Percentiles rank a stretch among this genome's conserved stretches.
Evolutionary conservation across 2,113 vertebrate species (phyloP).

Genomic region (Rhinichthys klamathensis): DNA sequence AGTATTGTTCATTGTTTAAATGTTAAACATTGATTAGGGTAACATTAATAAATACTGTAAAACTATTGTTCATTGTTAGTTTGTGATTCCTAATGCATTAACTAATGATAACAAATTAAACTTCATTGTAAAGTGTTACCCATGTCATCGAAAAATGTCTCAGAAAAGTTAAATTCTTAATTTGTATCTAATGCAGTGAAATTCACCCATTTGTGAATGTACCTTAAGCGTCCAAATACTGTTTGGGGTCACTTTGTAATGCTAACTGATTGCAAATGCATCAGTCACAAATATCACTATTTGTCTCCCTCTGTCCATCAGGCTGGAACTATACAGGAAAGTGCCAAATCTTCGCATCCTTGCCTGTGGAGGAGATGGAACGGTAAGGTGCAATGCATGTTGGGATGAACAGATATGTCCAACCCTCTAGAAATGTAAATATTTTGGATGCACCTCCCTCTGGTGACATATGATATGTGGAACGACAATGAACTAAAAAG

Average conservation of each 20-base stretch:
- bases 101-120: background rate
- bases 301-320: constrained; percentile 58
- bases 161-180: background rate
- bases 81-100: background rate
- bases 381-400: constrained; percentile 76
- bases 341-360: constrained; percentile 97
- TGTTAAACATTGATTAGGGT: background rate
- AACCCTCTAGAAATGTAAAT: background rate
- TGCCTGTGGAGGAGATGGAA: constrained; percentile 94
- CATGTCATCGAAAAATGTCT: background rate
- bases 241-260: background rate
- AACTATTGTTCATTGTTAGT: background rate
- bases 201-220: background rate
- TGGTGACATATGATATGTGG: constrained; percentile 8
- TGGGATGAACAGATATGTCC: background rate
- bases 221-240: background rate
- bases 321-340: constrained; percentile 96
- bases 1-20: background rate
- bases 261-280: background rate
- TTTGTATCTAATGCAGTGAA: background rate
- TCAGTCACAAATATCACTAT: background rate
- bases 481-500: background rate
- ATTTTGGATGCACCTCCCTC: constrained; percentile 9
- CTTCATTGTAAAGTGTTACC: background rate
- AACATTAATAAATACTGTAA: background rate